Evolutionary conservation across 2,888 invertebrate genomes (phyloP).

Genomic region (Rhingia campestris): DNA sequence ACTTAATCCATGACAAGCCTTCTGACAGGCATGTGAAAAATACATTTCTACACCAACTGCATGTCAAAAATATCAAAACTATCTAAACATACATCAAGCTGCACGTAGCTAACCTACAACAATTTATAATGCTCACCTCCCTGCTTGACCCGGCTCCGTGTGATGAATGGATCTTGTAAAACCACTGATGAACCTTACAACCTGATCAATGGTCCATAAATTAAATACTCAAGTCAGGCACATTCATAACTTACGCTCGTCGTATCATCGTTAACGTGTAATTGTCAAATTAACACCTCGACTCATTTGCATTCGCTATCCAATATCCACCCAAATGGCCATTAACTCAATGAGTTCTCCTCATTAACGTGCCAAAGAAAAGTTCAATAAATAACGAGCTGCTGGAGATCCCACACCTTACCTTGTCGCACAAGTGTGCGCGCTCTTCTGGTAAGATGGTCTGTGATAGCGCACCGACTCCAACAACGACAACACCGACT

Average conservation of each 20-base stretch:
- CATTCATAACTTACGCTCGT: constrained; percentile 45
- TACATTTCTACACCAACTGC: too few species aligned
- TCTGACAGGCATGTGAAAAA: too few species aligned
- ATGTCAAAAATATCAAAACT: too few species aligned
- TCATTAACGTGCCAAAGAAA: constrained; percentile 72
- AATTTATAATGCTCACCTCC: too few species aligned
- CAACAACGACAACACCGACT: background rate
- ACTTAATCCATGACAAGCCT: too few species aligned
- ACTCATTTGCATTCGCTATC: constrained; percentile 61
- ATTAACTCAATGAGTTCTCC: constrained; percentile 52
- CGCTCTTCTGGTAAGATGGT: background rate
- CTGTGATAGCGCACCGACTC: constrained; percentile 6
- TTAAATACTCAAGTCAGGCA: constrained; percentile 39
- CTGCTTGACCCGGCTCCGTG: too few species aligned
- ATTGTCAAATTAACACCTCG: constrained; percentile 73
- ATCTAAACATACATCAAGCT: too few species aligned
- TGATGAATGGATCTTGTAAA: background rate
- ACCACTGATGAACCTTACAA: constrained; percentile 7
- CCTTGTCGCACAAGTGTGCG: constrained; percentile 29
- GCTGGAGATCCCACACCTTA: constrained; percentile 70
- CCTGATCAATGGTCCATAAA: constrained; percentile 36
- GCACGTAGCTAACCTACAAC: too few species aligned
- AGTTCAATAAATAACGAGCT: constrained; percentile 72
- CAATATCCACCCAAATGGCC: constrained; percentile 20
- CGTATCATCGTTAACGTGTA: constrained; percentile 43